Evolutionary conservation across 2,888 invertebrate species (phyloP), one percentile per base, ranked within the genome.

Genomic region (Belgica antarctica): DNA sequence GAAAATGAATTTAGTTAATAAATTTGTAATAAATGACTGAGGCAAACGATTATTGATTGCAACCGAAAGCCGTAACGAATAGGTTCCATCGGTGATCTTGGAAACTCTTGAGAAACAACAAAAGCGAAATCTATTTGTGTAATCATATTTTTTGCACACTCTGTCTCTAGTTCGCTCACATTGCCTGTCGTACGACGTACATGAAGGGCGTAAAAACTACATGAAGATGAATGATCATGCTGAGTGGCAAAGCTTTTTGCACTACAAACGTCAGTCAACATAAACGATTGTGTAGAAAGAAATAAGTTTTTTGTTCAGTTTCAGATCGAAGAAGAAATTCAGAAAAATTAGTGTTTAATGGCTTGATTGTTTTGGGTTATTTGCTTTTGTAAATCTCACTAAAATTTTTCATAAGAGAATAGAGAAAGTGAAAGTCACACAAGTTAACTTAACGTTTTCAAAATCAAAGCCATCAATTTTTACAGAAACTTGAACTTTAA

Each of bases 1-100:
- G 22, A 28, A 68, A 68, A 52, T 68, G 68, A 68, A 68, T 68
- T 68, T 46, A 68, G 68, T 68, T 68, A 68, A 68, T 68, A 68
- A 68, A 68, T 68, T 68, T 31, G 52, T 68, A 68, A 68, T 57
- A 68, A 68, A 68, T 68, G 68, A 57, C 68, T 68, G 17, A 25
- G 22, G 15, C 31, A 62, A 36, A 41, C 46, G 65, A 65, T 65
- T 65, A 47, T 65, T 65, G 63, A 63, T 63, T 41, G 25, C 65
- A 65, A 65, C 27, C 47, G 28, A 65, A 22, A 65, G 36, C 25
- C 65, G 65, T 46, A 65, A 28, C 65, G 47, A 46, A 65, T 52
- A 5, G 22, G 5, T 46, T 46, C 34, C 7, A 15, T 46, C 46
- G 3, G 17, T 5, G 7, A 52, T 52, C 22, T 41, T 15, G 7